These are phyloP conservation scores for Cynaeus angustus DNA, from an alignment of 2,888 invertebrate genomes.

Conservation along the genomic window DNA sequence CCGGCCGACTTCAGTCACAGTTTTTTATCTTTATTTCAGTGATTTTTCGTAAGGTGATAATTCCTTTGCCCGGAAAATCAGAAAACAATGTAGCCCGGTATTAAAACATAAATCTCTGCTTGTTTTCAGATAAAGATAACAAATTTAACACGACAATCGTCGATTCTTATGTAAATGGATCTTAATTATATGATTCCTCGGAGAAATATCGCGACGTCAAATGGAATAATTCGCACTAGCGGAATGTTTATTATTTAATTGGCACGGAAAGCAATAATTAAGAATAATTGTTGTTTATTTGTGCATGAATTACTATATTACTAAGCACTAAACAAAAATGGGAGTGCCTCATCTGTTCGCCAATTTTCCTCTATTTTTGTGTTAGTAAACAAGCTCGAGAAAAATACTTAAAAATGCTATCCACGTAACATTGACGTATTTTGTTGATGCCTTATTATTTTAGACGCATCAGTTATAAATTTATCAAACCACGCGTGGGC, in stretches of 20 bases:
- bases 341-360: slow-evolving; percentile 13
- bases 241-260: slow-evolving; percentile 23
- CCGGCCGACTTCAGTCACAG: too few species aligned
- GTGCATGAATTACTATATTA: background rate
- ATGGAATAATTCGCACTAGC: slow-evolving; percentile 16
- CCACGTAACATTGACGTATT: slow-evolving; percentile 36
- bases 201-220: slow-evolving; percentile 4
- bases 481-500: slow-evolving; percentile 34
- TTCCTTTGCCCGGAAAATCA: too few species aligned
- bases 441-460: slow-evolving; percentile 33
- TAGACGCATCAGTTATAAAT: slow-evolving; percentile 19
- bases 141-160: background rate
- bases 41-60: too few species aligned
- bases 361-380: slow-evolving; percentile 28
- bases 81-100: too few species aligned
- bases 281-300: slow-evolving; percentile 15
- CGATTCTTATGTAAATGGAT: slow-evolving; percentile 9
- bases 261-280: slow-evolving; percentile 31
- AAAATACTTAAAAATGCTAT: slow-evolving; percentile 25
- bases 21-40: too few species aligned
- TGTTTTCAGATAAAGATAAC: too few species aligned
- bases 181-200: slow-evolving; percentile 5
- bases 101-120: too few species aligned
- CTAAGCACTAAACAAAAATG: background rate
- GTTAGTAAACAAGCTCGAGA: slow-evolving; percentile 31